phyloP scores from a whole-genome alignment of 35 echinoderm and acorn worm genomes.

The Heliocidaris erythrogramma region DNA sequence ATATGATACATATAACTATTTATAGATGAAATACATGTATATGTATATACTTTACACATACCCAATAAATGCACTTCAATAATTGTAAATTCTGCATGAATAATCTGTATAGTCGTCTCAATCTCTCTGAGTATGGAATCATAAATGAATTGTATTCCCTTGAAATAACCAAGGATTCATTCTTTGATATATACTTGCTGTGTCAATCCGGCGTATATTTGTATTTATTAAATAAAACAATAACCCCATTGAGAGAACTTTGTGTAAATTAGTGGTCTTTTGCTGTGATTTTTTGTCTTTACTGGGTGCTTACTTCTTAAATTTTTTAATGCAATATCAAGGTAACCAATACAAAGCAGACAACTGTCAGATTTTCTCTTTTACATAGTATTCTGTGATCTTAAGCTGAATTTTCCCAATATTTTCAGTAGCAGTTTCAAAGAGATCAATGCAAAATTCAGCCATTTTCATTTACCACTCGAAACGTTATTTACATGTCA shows the following conservation, averaged over 20 bases:
- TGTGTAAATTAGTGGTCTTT: background rate
- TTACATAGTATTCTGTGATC: no score
- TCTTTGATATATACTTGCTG: background rate
- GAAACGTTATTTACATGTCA: no score
- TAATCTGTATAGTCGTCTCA: background rate
- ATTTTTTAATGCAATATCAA: background rate
- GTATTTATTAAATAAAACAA: slow-evolving; percentile 15
- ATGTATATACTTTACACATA: background rate
- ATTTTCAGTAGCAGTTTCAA: no score
- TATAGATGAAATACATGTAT: background rate
- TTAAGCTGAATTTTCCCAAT: no score
- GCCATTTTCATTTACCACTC: no score
- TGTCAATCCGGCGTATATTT: slow-evolving; percentile 11
- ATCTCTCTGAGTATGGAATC: background rate
- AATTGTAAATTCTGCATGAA: background rate
- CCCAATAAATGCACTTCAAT: background rate
- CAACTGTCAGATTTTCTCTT: background rate
- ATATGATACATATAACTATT: background rate
- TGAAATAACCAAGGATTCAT: background rate
- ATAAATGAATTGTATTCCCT: background rate
- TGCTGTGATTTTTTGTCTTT: no score
- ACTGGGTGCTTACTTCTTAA: no score
- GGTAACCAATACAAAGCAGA: background rate
- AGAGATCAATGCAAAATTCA: no score
- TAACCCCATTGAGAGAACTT: background rate